Evolutionary conservation across 2,888 invertebrate species (phyloP).

Genomic region (Leptogaster cylindrica): DNA sequence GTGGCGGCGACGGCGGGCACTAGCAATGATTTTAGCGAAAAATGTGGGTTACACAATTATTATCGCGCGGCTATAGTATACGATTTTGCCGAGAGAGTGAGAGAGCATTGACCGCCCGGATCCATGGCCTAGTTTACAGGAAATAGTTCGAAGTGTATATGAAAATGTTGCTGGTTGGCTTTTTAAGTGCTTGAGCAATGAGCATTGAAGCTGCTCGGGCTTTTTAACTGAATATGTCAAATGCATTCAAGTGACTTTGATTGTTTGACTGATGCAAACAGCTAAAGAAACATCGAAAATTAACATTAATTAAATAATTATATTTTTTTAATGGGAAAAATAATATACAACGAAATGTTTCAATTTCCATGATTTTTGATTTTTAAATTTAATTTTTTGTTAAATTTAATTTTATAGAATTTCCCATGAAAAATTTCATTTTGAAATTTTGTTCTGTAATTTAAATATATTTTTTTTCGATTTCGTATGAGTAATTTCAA

Average conservation of each 20-base stretch:
- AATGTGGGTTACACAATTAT: slow-evolving; percentile 41
- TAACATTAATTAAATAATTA: too few relatives aligned
- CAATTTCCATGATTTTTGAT: too few relatives aligned
- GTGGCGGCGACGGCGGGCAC: background rate
- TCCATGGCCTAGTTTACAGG: slow-evolving; percentile 60
- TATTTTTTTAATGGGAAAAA: too few relatives aligned
- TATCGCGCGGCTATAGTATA: slow-evolving; percentile 14
- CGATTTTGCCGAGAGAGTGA: slow-evolving; percentile 50
- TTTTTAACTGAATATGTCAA: background rate
- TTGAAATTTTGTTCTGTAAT: too few relatives aligned
- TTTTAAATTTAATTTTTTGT: too few relatives aligned
- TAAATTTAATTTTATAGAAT: too few relatives aligned
- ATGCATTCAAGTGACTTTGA: slow-evolving; percentile 5
- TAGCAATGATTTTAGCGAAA: slow-evolving; percentile 22
- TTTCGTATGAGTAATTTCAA: too few relatives aligned
- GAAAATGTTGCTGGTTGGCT: slow-evolving; percentile 29
- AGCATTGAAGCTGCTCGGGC: slow-evolving; percentile 7
- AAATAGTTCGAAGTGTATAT: slow-evolving; percentile 46
- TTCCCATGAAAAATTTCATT: too few relatives aligned
- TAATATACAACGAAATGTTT: too few relatives aligned
- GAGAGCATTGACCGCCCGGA: slow-evolving; percentile 60
- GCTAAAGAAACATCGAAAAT: background rate
- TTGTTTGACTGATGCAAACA: slow-evolving; percentile 7
- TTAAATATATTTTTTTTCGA: too few relatives aligned
- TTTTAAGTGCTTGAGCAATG: slow-evolving; percentile 28